Percentiles rank a stretch among this genome's conserved stretches.
Evolutionary conservation across 2,888 invertebrate genomes (phyloP).

Genomic region (Metalampra italica): DNA sequence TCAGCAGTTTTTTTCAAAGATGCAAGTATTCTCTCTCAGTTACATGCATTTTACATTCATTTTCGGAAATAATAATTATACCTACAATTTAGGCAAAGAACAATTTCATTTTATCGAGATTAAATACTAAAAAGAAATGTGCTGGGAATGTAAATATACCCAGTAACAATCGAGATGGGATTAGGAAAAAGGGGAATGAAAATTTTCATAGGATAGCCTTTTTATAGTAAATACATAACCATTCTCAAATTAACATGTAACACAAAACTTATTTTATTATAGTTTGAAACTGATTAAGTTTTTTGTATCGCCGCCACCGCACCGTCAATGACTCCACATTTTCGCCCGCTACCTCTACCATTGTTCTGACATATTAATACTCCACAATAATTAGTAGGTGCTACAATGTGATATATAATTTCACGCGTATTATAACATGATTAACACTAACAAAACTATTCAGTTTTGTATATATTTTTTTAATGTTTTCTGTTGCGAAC

Average conservation of each 20-base stretch:
- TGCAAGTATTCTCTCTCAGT: too few relatives aligned
- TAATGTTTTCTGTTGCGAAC: neutral
- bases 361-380: conserved; percentile 42
- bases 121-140: too few relatives aligned
- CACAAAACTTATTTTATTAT: neutral
- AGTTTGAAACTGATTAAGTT: neutral
- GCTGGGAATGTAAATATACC: too few relatives aligned
- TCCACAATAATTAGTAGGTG: conserved; percentile 55
- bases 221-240: too few relatives aligned
- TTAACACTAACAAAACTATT: conserved; percentile 23
- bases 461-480: neutral
- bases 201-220: too few relatives aligned
- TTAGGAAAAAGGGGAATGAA: too few relatives aligned
- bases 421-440: conserved; percentile 61
- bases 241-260: neutral
- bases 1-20: too few relatives aligned
- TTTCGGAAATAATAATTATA: too few relatives aligned
- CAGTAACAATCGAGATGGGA: too few relatives aligned
- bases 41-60: too few relatives aligned
- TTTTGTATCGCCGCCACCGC: neutral
- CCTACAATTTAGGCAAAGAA: too few relatives aligned
- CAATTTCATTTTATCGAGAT: too few relatives aligned
- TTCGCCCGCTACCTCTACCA: conserved; percentile 7
- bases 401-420: conserved; percentile 50
- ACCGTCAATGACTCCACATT: conserved; percentile 24